Conservation (phyloP, 2,797 vertebrate genomes). For the Thalassophryne amazonica region DNA sequence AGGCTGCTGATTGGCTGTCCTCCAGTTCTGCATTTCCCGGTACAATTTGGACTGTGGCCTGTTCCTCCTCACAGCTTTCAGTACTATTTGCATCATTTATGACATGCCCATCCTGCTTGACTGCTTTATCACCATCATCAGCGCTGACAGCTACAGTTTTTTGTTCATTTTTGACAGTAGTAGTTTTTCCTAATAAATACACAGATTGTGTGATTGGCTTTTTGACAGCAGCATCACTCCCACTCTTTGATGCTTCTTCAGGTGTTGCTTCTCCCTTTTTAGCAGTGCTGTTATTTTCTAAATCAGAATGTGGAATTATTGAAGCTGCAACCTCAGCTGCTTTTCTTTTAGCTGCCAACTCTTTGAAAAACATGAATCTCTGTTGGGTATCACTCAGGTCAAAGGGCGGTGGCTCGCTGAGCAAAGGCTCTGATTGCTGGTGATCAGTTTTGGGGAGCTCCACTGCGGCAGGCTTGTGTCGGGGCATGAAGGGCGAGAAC, state of each 20-base stretch:
- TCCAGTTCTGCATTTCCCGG: slow-evolving; percentile 37
- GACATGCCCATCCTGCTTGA: background rate
- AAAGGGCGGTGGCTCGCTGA: slow-evolving; percentile 9
- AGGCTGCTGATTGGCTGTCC: background rate
- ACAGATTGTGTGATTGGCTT: background rate
- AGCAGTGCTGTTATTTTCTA: background rate
- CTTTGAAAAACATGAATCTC: slow-evolving; percentile 75
- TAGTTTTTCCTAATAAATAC: background rate
- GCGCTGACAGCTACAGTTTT: background rate
- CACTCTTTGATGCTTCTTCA: slow-evolving; percentile 13
- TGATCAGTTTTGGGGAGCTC: slow-evolving; percentile 24
- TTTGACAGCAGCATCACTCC: background rate
- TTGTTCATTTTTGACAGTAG: background rate
- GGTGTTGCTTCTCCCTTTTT: slow-evolving; percentile 22
- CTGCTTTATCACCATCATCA: background rate
- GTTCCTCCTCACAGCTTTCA: background rate
- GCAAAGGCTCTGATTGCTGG: slow-evolving; percentile 17
- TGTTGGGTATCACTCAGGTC: slow-evolving; percentile 76
- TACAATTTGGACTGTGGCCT: slow-evolving; percentile 32
- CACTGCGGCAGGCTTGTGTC: slow-evolving; percentile 19
- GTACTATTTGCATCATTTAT: background rate
- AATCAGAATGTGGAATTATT: too few species aligned
- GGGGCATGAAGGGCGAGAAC: too few species aligned
- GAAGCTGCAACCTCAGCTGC: slow-evolving; percentile 48
- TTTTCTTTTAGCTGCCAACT: slow-evolving; percentile 75